Evolutionary conservation across 2,797 vertebrate species (phyloP), one percentile per base, ranked within the genome.

Genomic region (Myotis planiceps): DNA sequence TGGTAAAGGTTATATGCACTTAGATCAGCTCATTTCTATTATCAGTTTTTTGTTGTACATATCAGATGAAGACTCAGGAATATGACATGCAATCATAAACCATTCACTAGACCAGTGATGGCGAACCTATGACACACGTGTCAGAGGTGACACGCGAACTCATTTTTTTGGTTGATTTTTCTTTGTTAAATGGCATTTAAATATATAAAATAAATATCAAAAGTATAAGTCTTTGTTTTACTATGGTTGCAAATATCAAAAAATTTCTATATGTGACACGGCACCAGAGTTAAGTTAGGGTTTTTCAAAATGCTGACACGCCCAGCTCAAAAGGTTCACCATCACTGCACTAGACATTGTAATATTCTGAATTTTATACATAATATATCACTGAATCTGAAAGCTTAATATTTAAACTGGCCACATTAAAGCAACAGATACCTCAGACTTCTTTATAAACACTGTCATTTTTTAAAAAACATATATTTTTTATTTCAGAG

Each of bases 381-480:
- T 71, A 92, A 84, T 6, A 55, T 63, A 25, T 72, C 45, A 84
- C 25, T 84, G n/a, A 55, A 89, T 15, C 6, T 42, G 32, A n/a
- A 39, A 92, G 74, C 47, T 92, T 84, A 71, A 66, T 72, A 83
- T 69, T 88, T 88, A 84, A 84, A 71, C 39, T 58, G 21, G 47
- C 79, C 37, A 79, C 21, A 66, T 32, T 79, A 88, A 84, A 55
- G 71, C 37, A 92, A 92, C 7, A 94, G 58, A 76, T 68, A 75
- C 32, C 60, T 51, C 82, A 81, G 47, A 69, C 8, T 91, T 88
- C 69, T 88, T 88, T 88, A 92, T 81, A 83, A 88, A 88, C 63
- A 37, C 4, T 71, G 55, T 13, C n/a, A 84, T 92, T 42, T 42
- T 42, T 42, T 4, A 13, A 45, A 45, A 45, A 45, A 45, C 9